These are phyloP conservation scores for Tachina fera DNA, from an alignment of 2,888 invertebrate species.

Conservation along the genomic window DNA sequence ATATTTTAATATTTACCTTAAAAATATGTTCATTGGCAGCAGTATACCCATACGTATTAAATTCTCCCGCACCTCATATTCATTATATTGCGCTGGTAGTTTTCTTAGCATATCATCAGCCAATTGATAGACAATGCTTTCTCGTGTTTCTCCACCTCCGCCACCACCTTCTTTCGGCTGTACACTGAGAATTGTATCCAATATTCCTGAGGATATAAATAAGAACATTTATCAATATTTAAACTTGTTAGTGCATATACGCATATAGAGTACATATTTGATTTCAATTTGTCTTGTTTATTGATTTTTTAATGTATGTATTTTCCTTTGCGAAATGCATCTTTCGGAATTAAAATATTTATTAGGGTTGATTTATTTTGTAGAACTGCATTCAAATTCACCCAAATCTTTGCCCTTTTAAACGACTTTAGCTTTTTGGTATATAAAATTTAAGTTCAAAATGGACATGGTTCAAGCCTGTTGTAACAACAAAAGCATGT, in stretches of 20 bases:
- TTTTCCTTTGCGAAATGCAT: no score
- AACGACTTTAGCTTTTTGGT: no score
- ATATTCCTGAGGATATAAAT: constrained; percentile 85
- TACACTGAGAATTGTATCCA: constrained; percentile 97
- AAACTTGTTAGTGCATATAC: background rate
- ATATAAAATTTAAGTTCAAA: no score
- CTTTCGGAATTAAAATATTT: no score
- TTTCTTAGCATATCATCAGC: constrained; percentile 97
- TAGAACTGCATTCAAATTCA: no score
- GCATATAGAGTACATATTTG: background rate
- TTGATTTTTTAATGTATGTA: constrained; percentile 10
- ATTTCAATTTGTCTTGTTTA: constrained; percentile 27
- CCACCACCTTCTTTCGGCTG: constrained; percentile 97
- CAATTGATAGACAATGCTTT: constrained; percentile 94
- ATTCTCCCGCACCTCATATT: constrained; percentile 95
- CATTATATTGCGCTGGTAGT: constrained; percentile 92
- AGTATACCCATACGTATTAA: constrained; percentile 95
- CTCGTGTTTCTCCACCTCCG: constrained; percentile 95
- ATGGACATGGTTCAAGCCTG: no score
- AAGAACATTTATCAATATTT: background rate
- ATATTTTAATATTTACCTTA: constrained; percentile 84
- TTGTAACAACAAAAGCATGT: no score
- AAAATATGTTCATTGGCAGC: constrained; percentile 97
- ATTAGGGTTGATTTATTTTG: no score
- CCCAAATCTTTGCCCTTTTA: no score